Base-by-base conservation (phyloP, 1,140 invertebrate genomes). In the Dysdera silvatica region DNA sequence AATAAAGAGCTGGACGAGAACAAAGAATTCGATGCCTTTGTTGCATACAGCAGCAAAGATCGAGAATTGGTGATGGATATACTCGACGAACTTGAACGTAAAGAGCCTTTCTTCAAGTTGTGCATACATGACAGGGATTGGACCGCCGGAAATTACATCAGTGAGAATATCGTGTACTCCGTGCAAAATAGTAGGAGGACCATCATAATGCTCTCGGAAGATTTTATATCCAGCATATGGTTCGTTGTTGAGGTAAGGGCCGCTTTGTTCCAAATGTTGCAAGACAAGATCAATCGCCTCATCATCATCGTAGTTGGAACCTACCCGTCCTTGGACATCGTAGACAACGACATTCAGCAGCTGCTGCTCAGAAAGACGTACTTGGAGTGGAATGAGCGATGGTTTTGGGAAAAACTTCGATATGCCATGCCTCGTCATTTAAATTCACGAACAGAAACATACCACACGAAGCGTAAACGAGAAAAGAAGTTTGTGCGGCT, bases 181-280 rank as follows among this genome's bases (percentile, higher is more conserved):
- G 88, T 92, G 1, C 88, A 94, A 72, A 87, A 87, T 29, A 92
- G 89, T 56, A 80, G 86, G 55, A 82, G 91, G 55, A 94, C 90
- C 14, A 89, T 95, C 45, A 87, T 95, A 81, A 84, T 95, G 58
- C 80, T 95, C 12, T 93, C 90, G 33, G 87, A 91, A 72, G 91
- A 91, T 75, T 95, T 93, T 73, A 87, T 95, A 66, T 88, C 89
- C 75, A 91, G 88, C 4, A 89, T 93, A 72, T 95, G 91, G 91
- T 88, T 87, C 70, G 82, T 88, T 20, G 88, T 88, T 71, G 91
- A 95, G 71, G 91, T 94, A 71, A 80, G 83, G 51, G 80, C 84
- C 1, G 89, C 90, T 0, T 85, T 91, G 73, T 80, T 79, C 31
- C 63, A 69, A 43, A 67, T 72, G 47, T 65, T 74, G 0, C 58